A percentile compares a stretch with the other conserved stretches of the same genome.
Conservation (phyloP, 2,888 invertebrate species). For the Cephonodes hylas region DNA sequence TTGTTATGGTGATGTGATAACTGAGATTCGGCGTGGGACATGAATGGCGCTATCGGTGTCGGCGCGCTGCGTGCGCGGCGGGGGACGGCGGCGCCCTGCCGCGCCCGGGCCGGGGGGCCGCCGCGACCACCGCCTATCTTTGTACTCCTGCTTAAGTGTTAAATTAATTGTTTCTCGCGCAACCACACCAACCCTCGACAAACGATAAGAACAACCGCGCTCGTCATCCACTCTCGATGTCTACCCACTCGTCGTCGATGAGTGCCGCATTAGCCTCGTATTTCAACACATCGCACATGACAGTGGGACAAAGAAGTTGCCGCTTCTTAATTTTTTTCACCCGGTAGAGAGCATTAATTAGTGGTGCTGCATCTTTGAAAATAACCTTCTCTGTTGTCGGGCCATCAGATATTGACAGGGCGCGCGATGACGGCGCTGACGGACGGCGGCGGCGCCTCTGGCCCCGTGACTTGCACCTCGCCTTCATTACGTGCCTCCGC, state of each 20-base stretch:
- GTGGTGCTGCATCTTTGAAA: slow-evolving; percentile 71
- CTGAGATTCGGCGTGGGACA: slow-evolving; percentile 42
- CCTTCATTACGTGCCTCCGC: slow-evolving; percentile 67
- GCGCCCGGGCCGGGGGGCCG: slow-evolving; percentile 41
- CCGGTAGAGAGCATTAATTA: slow-evolving; percentile 72
- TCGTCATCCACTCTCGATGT: neutral
- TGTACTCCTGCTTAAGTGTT: slow-evolving; percentile 57
- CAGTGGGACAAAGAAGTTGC: slow-evolving; percentile 64
- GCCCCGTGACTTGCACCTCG: slow-evolving; percentile 73
- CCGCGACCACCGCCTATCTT: slow-evolving; percentile 32
- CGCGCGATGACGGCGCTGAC: slow-evolving; percentile 65
- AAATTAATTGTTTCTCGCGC: slow-evolving; percentile 64
- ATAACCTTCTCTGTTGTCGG: slow-evolving; percentile 75
- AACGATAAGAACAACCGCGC: slow-evolving; percentile 24
- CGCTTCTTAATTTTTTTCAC: slow-evolving; percentile 66
- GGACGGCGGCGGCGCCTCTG: slow-evolving; percentile 64
- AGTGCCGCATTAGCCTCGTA: slow-evolving; percentile 23
- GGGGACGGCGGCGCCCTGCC: slow-evolving; percentile 42
- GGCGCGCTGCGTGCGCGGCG: slow-evolving; percentile 48
- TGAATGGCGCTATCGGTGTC: slow-evolving; percentile 66
- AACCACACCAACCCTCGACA: slow-evolving; percentile 35
- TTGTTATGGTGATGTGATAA: slow-evolving; percentile 54
- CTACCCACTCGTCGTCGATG: neutral
- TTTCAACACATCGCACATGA: slow-evolving; percentile 51
- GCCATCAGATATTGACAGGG: slow-evolving; percentile 72